These are phyloP conservation scores for Gerris lacustris DNA, from an alignment of 2,888 invertebrate species.

Conservation along the genomic window DNA sequence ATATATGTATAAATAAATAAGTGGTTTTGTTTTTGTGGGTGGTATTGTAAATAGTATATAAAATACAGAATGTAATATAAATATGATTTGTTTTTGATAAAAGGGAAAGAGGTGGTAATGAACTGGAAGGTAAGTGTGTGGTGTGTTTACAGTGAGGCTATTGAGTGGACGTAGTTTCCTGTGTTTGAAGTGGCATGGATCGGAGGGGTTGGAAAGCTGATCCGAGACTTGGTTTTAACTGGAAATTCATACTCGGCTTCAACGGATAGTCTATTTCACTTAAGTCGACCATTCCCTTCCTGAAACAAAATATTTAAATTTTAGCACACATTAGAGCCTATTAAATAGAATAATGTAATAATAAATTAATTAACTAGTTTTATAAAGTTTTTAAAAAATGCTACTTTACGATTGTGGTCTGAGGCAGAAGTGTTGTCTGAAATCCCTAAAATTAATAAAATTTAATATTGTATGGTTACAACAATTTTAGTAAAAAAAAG, in stretches of 20 bases:
- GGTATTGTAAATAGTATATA: neutral
- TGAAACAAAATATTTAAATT: slow-evolving; percentile 25
- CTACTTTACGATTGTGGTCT: neutral
- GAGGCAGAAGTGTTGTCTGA: neutral
- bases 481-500: too few species aligned
- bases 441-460: neutral
- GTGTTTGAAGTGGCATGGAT: slow-evolving; percentile 34
- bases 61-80: slow-evolving; percentile 4
- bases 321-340: too few species aligned
- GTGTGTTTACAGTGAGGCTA: neutral
- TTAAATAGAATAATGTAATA: too few species aligned
- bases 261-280: slow-evolving; percentile 40
- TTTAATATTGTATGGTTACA: neutral
- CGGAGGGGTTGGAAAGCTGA: slow-evolving; percentile 68
- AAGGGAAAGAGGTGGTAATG: too few species aligned
- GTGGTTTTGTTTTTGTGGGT: neutral
- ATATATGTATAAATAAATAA: too few species aligned
- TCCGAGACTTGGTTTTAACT: slow-evolving; percentile 63
- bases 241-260: slow-evolving; percentile 59
- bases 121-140: slow-evolving; percentile 9
- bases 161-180: slow-evolving; percentile 4
- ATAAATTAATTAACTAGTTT: too few species aligned
- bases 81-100: slow-evolving; percentile 14
- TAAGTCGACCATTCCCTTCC: slow-evolving; percentile 41
- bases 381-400: too few species aligned